Conservation (phyloP, 1,140 invertebrate genomes). For the Sycobia sp. region DNA sequence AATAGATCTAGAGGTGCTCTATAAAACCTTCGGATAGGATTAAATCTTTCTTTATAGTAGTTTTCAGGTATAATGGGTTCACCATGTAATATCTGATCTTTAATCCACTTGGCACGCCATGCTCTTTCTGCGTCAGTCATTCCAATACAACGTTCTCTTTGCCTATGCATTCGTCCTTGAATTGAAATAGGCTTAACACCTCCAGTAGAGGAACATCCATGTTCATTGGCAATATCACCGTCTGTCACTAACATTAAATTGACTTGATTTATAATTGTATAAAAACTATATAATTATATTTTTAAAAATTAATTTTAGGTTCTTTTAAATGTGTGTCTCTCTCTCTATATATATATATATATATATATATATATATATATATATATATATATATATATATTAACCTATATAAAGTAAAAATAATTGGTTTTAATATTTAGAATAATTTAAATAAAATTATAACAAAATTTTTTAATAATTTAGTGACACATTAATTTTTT, state of each 20-base stretch:
- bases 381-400: too few species aligned
- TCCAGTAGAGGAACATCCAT: slow-evolving; percentile 58
- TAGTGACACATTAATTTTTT: too few species aligned
- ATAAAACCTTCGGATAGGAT: slow-evolving; percentile 80
- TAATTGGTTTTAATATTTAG: too few species aligned
- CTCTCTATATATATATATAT: too few species aligned
- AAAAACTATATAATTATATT: too few species aligned
- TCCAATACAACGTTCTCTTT: slow-evolving; percentile 78
- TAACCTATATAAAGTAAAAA: too few species aligned
- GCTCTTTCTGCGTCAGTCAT: slow-evolving; percentile 84
- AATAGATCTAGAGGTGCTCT: slow-evolving; percentile 72
- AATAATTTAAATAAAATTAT: background rate
- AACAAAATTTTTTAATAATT: too few species aligned
- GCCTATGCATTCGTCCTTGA: slow-evolving; percentile 71
- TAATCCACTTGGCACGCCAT: slow-evolving; percentile 81
- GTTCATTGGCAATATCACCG: background rate
- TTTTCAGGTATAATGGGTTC: slow-evolving; percentile 71
- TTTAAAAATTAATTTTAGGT: too few species aligned
- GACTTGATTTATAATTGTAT: too few species aligned
- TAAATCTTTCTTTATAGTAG: slow-evolving; percentile 71
- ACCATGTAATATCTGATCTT: slow-evolving; percentile 77
- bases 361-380: too few species aligned
- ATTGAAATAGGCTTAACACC: slow-evolving; percentile 76
- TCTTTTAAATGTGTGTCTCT: too few species aligned
- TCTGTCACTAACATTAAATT: slow-evolving; percentile 22